A percentile compares a stretch with the other conserved stretches of the same genome.
phyloP scores from a whole-genome alignment of 2,797 vertebrate species.

The Betta splendens region DNA sequence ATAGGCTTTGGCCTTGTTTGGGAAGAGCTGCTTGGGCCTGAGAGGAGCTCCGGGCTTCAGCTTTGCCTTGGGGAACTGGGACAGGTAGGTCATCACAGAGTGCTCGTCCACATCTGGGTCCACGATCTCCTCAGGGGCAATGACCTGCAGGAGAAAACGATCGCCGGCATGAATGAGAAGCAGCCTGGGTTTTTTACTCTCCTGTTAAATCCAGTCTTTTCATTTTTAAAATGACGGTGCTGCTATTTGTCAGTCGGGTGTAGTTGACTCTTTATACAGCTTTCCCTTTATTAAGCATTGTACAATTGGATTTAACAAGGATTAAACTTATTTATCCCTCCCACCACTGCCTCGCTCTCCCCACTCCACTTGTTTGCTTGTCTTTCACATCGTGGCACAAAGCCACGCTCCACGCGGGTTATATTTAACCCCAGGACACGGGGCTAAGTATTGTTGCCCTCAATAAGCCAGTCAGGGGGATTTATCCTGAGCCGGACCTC shows the following conservation, averaged over 20 bases:
- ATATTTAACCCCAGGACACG: slow-evolving; percentile 78
- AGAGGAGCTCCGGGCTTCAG: slow-evolving; percentile 91
- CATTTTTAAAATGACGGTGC: slow-evolving; percentile 10
- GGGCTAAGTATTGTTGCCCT: slow-evolving; percentile 71
- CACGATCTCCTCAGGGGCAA: slow-evolving; percentile 94
- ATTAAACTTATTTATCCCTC: slow-evolving; percentile 54
- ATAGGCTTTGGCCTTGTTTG: slow-evolving; percentile 89
- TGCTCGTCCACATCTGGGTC: slow-evolving; percentile 95
- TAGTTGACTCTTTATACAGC: slow-evolving; percentile 25
- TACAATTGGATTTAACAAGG: slow-evolving; percentile 45
- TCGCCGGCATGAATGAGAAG: not conserved
- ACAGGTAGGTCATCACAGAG: slow-evolving; percentile 96
- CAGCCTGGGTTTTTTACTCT: not conserved
- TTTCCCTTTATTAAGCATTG: slow-evolving; percentile 34
- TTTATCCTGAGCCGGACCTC: slow-evolving; percentile 77
- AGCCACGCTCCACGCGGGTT: slow-evolving; percentile 61
- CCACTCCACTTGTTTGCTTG: slow-evolving; percentile 58
- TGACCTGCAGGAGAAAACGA: slow-evolving; percentile 81
- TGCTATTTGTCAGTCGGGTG: slow-evolving; percentile 19
- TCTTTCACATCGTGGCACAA: slow-evolving; percentile 67
- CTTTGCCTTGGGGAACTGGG: slow-evolving; percentile 95
- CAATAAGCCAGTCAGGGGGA: slow-evolving; percentile 70
- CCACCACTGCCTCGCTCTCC: slow-evolving; percentile 39
- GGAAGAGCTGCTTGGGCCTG: slow-evolving; percentile 85
- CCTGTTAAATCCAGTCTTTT: slow-evolving; percentile 2